Evolutionary conservation across 2,113 vertebrate genomes (phyloP).

Genomic region (Phalacrocorax carbo): DNA sequence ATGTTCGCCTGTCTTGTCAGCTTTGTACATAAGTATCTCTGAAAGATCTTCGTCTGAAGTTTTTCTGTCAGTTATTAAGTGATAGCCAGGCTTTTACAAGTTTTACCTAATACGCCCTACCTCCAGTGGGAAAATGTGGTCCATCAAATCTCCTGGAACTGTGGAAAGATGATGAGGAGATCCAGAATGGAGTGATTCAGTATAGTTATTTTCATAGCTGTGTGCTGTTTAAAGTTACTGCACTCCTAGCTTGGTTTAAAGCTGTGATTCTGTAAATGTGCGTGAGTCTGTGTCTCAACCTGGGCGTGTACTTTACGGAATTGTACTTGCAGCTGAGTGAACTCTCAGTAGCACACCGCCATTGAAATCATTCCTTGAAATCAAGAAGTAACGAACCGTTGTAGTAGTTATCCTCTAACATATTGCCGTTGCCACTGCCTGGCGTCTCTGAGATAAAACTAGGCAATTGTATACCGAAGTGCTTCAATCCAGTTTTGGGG

Average conservation of each 20-base stretch:
- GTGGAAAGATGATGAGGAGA: background rate
- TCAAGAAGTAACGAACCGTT: background rate
- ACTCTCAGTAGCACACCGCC: no score
- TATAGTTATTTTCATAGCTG: background rate
- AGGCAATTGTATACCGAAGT: accelerated
- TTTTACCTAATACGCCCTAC: background rate
- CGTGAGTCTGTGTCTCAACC: background rate
- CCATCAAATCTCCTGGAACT: background rate
- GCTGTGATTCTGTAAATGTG: background rate
- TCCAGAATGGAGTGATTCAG: background rate
- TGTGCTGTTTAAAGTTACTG: background rate
- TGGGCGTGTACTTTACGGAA: background rate
- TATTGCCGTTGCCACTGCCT: background rate
- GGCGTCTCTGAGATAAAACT: background rate
- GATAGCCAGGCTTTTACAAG: background rate
- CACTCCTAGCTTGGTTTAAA: background rate
- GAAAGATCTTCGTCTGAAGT: background rate
- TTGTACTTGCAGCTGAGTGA: background rate
- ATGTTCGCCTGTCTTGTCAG: background rate
- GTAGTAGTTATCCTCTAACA: background rate
- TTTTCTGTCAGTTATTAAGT: background rate
- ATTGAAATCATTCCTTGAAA: background rate
- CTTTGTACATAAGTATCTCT: background rate
- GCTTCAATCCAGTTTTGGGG: background rate
- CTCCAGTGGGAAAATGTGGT: background rate